Conservation (phyloP, 1,140 invertebrate species). For the Antheraea mylitta region DNA sequence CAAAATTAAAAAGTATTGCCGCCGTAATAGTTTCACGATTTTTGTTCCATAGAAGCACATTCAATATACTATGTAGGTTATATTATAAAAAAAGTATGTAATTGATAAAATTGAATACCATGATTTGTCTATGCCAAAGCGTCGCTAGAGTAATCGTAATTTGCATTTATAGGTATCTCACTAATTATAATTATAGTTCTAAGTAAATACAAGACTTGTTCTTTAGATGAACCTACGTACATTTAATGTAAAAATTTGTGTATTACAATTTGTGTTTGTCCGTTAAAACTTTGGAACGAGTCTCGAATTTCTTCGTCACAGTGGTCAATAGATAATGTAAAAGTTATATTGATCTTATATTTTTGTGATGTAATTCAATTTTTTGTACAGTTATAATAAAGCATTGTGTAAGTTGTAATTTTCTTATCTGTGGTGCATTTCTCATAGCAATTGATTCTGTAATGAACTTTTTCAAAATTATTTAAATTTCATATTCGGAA, state of each 20-base stretch:
- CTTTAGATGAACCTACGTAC: constrained; percentile 52
- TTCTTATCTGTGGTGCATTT: background rate
- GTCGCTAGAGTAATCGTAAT: constrained; percentile 78
- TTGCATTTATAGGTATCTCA: constrained; percentile 79
- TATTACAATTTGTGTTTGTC: constrained; percentile 48
- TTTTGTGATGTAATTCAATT: constrained; percentile 2
- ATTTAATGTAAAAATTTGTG: constrained; percentile 42
- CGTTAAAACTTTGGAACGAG: constrained; percentile 53
- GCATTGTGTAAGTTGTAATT: constrained; percentile 22
- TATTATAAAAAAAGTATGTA: constrained; percentile 7
- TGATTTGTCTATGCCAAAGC: constrained; percentile 79
- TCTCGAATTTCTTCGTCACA: constrained; percentile 49
- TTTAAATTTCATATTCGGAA: no score
- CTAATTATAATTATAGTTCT: constrained; percentile 69
- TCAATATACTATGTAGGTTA: background rate
- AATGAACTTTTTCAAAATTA: no score
- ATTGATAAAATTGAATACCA: constrained; percentile 43
- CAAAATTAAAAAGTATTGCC: background rate
- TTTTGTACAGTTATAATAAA: constrained; percentile 1
- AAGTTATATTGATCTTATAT: constrained; percentile 7
- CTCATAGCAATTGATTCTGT: no score
- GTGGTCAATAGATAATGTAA: constrained; percentile 25
- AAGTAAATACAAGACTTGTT: constrained; percentile 76
- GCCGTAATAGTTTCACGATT: background rate
- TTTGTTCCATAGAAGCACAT: background rate